These are phyloP conservation scores for Pseudoatta argentina DNA, from an alignment of 1,140 invertebrate species.

Conservation along the genomic window DNA sequence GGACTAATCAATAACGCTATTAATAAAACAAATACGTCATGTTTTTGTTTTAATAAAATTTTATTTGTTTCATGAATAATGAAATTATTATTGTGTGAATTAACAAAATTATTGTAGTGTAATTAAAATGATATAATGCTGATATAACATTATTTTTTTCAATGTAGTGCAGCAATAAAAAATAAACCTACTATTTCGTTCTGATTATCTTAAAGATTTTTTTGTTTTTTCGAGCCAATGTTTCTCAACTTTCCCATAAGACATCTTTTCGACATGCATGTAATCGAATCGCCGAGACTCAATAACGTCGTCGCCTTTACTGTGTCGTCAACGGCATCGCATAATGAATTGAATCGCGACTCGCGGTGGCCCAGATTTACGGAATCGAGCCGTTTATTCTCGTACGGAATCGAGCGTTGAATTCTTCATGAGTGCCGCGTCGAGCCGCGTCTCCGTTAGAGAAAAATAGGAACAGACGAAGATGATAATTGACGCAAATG, in stretches of 20 bases:
- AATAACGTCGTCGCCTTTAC: neutral
- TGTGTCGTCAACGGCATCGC: slow-evolving; percentile 2
- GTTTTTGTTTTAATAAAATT: no score
- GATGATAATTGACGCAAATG: slow-evolving; percentile 46
- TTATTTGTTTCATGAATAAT: no score
- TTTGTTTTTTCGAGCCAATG: neutral
- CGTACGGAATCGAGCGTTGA: slow-evolving; percentile 39
- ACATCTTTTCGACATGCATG: neutral
- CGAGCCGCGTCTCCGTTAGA: neutral
- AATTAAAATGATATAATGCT: no score
- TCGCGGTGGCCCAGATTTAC: slow-evolving; percentile 63
- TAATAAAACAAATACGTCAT: no score
- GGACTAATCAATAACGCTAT: no score
- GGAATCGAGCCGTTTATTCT: slow-evolving; percentile 50
- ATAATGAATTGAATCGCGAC: slow-evolving; percentile 50
- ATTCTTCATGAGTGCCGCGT: slow-evolving; percentile 28
- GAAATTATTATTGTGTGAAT: no score
- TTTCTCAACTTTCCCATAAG: neutral
- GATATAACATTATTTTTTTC: no score
- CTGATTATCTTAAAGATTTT: neutral
- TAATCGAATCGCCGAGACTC: slow-evolving; percentile 19
- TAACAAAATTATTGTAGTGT: no score
- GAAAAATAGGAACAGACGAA: slow-evolving; percentile 16
- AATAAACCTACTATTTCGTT: neutral
- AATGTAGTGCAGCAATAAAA: no score